These are phyloP conservation scores for Natator depressus DNA, from an alignment of 2,113 vertebrate species.

Conservation along the genomic window DNA sequence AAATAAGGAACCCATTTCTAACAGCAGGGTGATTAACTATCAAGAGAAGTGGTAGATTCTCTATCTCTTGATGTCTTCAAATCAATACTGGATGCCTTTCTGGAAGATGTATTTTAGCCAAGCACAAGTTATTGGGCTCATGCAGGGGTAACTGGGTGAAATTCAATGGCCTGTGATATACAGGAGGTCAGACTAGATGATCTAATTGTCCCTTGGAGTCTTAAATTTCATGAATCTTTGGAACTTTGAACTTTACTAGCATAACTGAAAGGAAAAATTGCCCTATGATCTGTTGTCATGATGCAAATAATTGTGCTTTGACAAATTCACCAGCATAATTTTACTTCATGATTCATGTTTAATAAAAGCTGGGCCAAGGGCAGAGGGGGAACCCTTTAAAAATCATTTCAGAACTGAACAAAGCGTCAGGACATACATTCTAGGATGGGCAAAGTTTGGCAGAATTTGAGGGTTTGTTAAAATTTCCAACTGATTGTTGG, in stretches of 20 bases:
- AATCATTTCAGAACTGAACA: background rate
- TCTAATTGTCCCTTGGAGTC: background rate
- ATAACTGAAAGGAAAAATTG: background rate
- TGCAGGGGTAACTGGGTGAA: background rate
- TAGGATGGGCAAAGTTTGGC: background rate
- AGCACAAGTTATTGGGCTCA: background rate
- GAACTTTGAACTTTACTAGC: background rate
- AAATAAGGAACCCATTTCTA: background rate
- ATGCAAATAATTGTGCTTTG: conserved; percentile 61
- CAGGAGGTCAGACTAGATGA: background rate
- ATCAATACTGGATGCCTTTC: background rate
- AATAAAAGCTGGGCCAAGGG: background rate
- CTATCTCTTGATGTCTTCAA: background rate
- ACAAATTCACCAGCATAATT: conserved; percentile 36
- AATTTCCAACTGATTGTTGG: background rate
- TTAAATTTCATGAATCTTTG: background rate
- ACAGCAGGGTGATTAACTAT: background rate
- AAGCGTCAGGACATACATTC: background rate
- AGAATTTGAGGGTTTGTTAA: background rate
- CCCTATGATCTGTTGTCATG: conserved; percentile 42
- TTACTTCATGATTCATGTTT: background rate
- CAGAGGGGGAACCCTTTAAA: background rate
- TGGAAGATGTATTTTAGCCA: rapidly evolving
- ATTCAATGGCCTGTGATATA: background rate
- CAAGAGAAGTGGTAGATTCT: background rate